phyloP scores from a whole-genome alignment of 2,113 vertebrate genomes.

The Circaetus cinerascens region DNA sequence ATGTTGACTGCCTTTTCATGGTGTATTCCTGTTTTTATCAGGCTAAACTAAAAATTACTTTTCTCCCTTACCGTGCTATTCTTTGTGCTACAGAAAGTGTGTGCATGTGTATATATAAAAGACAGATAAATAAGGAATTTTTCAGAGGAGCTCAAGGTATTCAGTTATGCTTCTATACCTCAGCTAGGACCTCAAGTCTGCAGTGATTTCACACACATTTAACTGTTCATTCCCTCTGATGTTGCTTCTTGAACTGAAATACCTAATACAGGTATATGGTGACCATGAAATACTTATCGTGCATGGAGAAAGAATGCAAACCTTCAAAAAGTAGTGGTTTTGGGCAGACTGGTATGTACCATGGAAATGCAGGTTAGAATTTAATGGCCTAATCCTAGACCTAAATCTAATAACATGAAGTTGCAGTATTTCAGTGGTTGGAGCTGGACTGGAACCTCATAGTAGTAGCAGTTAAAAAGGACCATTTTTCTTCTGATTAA shows the following conservation, averaged over 20 bases:
- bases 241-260: neutral
- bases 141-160: neutral
- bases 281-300: neutral
- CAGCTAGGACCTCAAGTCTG: neutral
- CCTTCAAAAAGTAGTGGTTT: neutral
- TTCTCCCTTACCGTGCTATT: rapidly evolving
- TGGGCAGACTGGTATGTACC: neutral
- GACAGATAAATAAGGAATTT: neutral
- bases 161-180: neutral
- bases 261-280: neutral
- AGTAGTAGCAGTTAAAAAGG: neutral
- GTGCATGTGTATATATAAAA: neutral
- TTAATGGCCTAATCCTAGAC: neutral
- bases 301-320: neutral
- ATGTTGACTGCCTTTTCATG: neutral
- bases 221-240: neutral
- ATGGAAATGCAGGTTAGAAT: neutral
- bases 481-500: rapidly evolving
- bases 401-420: neutral
- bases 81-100: neutral
- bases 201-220: neutral
- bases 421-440: neutral
- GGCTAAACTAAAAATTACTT: neutral
- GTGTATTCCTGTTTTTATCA: neutral
- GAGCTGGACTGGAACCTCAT: neutral